Evolutionary conservation across 1,140 invertebrate species (phyloP), one percentile per base, ranked within the genome.

Genomic region (Nasonia giraulti): DNA sequence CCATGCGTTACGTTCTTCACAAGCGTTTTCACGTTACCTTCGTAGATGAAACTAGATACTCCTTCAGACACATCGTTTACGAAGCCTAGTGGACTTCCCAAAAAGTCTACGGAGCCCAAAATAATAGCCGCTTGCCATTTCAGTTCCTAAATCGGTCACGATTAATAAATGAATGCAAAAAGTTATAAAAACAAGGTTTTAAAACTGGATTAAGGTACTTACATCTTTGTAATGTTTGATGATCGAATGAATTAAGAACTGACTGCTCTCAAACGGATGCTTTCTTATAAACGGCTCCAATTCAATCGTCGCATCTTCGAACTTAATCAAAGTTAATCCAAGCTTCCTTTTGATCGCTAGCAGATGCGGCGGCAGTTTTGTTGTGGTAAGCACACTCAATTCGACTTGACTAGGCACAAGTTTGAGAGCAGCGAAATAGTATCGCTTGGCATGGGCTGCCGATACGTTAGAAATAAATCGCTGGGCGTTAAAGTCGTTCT

Each of bases 1-100:
- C 99, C 99, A 93, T 99, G 98, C 0, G 99, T 97, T 11, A 99
- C 97, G 92, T 99, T 99, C 93, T 98, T 97, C 1, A 99, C 95
- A 12, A 99, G 93, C 44, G 97, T 97, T 62, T 96, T 96, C 14
- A 99, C 96, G 91, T 95, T 96, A 27, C 98, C 98, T 93, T 99
- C 98, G 80, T 96, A 96, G 75, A 99, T 95, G 17, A 99, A 94
- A 20, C 98, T 98, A 10, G 97, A 96, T 68, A 99, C 96, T 33
- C 99, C 98, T 93, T 99, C 98, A 44, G 97, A 97, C 23, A 99
- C 96, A 93, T 99, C 99, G 89, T 97, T 98, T 55, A 99, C 95
- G 87, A 99, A 96, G 14, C 99, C 99, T 50, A 99, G 91, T 14
- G 99, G 99, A 94, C 99, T 99, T 6, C 99, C 99, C 10, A 99